Evolutionary conservation across 2,888 invertebrate genomes (phyloP).

Genomic region (Helleia helle): DNA sequence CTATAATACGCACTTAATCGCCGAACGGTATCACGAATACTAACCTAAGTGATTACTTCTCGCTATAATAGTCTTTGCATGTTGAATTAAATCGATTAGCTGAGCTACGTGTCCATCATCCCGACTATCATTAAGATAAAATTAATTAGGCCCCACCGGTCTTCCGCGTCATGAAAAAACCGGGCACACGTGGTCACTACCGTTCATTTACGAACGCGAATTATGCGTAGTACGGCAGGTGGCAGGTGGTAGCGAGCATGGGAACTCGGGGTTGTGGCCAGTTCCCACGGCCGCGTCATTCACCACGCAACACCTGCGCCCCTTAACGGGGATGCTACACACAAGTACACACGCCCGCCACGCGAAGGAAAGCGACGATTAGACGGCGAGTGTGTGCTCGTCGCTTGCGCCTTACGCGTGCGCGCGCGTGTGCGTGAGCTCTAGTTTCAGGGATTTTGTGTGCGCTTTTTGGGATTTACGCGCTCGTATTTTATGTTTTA

Average conservation of each 20-base stretch:
- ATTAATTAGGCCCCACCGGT: slow-evolving; percentile 61
- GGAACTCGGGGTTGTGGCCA: slow-evolving; percentile 63
- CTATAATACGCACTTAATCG: no score
- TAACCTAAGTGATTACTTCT: slow-evolving; percentile 18
- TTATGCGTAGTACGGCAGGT: slow-evolving; percentile 73
- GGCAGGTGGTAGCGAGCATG: slow-evolving; percentile 62
- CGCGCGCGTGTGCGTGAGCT: slow-evolving; percentile 22
- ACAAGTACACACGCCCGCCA: slow-evolving; percentile 70
- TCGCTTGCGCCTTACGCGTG: slow-evolving; percentile 26
- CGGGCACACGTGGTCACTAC: slow-evolving; percentile 71
- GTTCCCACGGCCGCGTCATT: slow-evolving; percentile 70
- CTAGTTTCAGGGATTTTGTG: slow-evolving; percentile 43
- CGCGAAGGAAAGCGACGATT: slow-evolving; percentile 66
- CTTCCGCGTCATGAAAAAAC: slow-evolving; percentile 68
- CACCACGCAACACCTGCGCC: slow-evolving; percentile 66
- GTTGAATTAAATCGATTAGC: slow-evolving; percentile 45
- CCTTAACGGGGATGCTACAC: slow-evolving; percentile 65
- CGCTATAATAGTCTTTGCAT: slow-evolving; percentile 24
- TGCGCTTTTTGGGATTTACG: slow-evolving; percentile 21
- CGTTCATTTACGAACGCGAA: slow-evolving; percentile 73
- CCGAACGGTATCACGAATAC: no score
- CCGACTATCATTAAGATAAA: slow-evolving; percentile 64
- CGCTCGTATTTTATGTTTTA: no score
- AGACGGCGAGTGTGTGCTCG: slow-evolving; percentile 31
- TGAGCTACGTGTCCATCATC: slow-evolving; percentile 38